Base-by-base conservation (phyloP, 2,113 vertebrate genomes). In the Syngnathus scovelli region DNA sequence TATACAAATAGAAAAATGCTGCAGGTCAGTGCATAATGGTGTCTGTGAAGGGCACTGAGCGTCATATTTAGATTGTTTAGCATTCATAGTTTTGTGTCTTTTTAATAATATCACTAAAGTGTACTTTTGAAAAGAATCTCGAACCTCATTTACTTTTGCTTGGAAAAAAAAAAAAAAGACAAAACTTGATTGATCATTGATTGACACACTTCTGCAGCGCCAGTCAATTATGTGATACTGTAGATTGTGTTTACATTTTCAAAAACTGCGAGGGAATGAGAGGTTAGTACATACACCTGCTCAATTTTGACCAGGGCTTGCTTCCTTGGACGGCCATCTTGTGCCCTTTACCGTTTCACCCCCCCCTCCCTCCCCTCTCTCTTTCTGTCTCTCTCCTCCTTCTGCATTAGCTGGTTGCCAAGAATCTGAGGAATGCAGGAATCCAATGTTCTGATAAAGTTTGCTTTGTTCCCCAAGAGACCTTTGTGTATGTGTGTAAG, bases 391-490 rank as follows among this genome's bases (percentile, higher is more conserved):
- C 52, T 51, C 62, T 46, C 59, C n/a, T 64, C 55, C 51, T 67
- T 19, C 21, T 27, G 10, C 37, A 54, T 86, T 89, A 80, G 88
- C 89, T 66, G 74, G 90, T 94, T 93, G 93, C 94, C 93, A 94
- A 93, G 95, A 97, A 97, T 96, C 89, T 84, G 86, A 87, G 94
- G 96, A 98, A 97, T 98, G 95, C 86, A 76, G 90, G 91, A 87
- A 93, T 94, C 90, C 91, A 91, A 87, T 90, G 93, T 89, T 78
- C 91, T 93, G 94, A 96, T 96, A 95, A 93, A 93, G 93, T 96
- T 95, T 93, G 93, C 95, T 95, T 96, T 98, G 95, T 97, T 95
- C 91, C 91, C 87, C 79, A 90, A 79, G 90, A 94, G 94, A 95
- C 93, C 92, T 93, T 90, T 90, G 12, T 58, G 55, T 58, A 13